Base-by-base conservation (phyloP, 2,113 vertebrate genomes). In the Peromyscus maniculatus region DNA sequence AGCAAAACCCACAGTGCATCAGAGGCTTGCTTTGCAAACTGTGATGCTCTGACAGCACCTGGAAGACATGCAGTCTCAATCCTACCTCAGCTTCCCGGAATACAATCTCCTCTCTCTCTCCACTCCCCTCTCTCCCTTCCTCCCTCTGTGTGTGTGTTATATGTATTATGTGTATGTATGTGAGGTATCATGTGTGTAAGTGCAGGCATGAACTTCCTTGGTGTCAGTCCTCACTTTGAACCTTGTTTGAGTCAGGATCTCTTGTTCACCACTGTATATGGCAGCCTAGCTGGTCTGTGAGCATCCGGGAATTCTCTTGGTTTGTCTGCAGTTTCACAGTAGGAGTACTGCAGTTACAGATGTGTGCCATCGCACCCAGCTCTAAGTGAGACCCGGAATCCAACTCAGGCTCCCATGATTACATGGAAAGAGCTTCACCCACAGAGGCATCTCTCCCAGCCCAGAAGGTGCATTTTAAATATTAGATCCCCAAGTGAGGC, bases 381-480 rank as follows among this genome's bases (percentile, higher is more conserved):
- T 52, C 49, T 67, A 87, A 46, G 16, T 4, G 9, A 67, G 17
- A 13, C 46, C 43, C 26, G 36, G n/a, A 33, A 64, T 64, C 24
- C 43, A 43, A 84, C n/a, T 24, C 31, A 87, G 64, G 31, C 52
- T 22, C 64, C 36, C 31, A 36, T 52, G 19, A 11, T 52, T 66
- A 21, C 43, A 49, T 21, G 28, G 5, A 46, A 15, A 52, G 84
- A 13, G 1, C 64, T 52, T 69, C 17, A 36, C 31, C 28, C 3
- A 66, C 39, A 4, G 84, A 87, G 64, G 28, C 28, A 49, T 67
- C 59, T 11, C 43, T 17, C 39, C 15, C 15, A 86, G 39, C 26
- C 52, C 66, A 89, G 69, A 57, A 78, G 13, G 43, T 95, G 21
- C 39, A 78, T 77, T 86, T 91, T 82, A 88, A 89, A 24, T 64